A percentile compares a stretch with the other conserved stretches of the same genome.
phyloP scores from a whole-genome alignment of 2,113 vertebrate species.

The Gopherus flavomarginatus region DNA sequence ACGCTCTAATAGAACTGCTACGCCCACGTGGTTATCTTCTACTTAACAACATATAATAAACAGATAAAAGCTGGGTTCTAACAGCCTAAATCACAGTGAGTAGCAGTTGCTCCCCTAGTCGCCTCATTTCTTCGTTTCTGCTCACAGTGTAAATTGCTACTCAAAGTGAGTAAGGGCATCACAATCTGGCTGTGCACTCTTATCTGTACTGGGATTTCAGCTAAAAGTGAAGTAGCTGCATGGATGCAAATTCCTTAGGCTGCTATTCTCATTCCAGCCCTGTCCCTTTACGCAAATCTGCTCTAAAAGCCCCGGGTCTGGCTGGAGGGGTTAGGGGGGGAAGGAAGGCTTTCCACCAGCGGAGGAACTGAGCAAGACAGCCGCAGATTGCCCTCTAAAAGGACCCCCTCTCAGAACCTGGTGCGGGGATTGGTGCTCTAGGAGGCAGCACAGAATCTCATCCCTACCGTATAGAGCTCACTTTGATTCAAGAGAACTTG shows the following conservation, averaged over 20 bases:
- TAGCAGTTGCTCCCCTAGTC: not conserved
- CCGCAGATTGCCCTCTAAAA: not conserved
- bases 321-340: not conserved
- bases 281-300: accelerated
- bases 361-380: not conserved
- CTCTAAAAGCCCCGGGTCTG: not conserved
- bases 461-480: not conserved
- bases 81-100: not conserved
- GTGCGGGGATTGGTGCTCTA: not conserved
- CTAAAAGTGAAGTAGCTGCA: not conserved
- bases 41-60: too few species aligned
- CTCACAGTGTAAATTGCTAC: not conserved
- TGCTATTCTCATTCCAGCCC: too few species aligned
- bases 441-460: not conserved
- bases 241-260: not conserved
- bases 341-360: not conserved
- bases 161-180: not conserved
- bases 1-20: not conserved
- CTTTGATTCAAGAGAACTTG: too few species aligned
- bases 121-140: not conserved
- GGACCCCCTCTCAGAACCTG: not conserved
- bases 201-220: not conserved
- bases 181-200: not conserved
- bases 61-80: not conserved
- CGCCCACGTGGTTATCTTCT: not conserved